Percentiles rank a stretch among this genome's conserved stretches.
Evolutionary conservation across 1,140 invertebrate species (phyloP).

Genomic region (Aphelinus certus): DNA sequence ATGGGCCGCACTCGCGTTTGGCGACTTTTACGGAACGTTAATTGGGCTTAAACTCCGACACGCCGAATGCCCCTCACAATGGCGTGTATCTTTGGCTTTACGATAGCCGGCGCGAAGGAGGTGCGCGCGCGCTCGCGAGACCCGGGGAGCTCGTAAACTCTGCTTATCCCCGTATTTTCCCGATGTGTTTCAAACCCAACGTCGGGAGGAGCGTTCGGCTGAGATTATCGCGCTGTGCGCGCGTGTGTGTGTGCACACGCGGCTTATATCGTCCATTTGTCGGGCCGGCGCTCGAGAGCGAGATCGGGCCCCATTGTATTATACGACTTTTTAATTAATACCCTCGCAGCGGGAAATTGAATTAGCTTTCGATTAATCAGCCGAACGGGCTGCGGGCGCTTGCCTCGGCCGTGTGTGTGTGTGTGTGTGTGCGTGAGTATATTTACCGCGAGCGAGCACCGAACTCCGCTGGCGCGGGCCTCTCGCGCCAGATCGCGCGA

Average conservation of each 20-base stretch:
- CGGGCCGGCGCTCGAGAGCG: not conserved
- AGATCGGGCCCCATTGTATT: constrained; percentile 24
- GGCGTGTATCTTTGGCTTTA: constrained; percentile 33
- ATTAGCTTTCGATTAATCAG: constrained; percentile 62
- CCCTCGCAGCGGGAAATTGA: constrained; percentile 51
- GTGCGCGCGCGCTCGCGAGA: not conserved
- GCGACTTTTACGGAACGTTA: constrained; percentile 38
- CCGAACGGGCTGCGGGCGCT: constrained; percentile 9
- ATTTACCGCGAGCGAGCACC: not conserved
- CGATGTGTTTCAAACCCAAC: constrained; percentile 15
- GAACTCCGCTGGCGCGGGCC: not conserved
- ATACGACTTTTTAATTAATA: constrained; percentile 57
- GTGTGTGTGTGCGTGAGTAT: not conserved
- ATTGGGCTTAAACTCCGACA: constrained; percentile 35
- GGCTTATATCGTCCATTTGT: not conserved
- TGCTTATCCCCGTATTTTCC: constrained; percentile 38
- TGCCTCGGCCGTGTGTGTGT: not conserved
- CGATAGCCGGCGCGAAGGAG: not conserved
- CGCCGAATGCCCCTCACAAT: constrained; percentile 17
- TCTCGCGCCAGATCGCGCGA: constrained; percentile 16
- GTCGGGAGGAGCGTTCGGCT: not conserved
- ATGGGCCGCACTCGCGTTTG: not conserved
- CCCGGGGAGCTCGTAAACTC: constrained; percentile 27
- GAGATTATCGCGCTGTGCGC: constrained; percentile 21
- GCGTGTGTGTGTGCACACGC: too few species aligned